phyloP scores from a whole-genome alignment of 2,888 invertebrate genomes.

The Drosophila prostipennis region DNA sequence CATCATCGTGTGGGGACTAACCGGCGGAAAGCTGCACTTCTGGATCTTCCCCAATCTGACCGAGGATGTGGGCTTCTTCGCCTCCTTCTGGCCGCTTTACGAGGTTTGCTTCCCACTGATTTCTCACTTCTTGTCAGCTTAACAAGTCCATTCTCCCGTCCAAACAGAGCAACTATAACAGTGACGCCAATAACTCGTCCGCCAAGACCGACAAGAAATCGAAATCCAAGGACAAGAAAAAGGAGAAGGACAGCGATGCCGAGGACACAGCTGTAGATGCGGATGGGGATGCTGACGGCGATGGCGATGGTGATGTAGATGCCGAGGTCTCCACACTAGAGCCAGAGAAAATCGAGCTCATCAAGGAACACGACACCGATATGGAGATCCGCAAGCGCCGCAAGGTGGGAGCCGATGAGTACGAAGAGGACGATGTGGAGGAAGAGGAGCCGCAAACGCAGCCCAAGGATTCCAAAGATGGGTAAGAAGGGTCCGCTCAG shows the following conservation, averaged over 20 bases:
- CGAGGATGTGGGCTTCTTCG: slow-evolving; percentile 99
- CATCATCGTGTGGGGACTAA: slow-evolving; percentile 94
- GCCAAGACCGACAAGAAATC: slow-evolving; percentile 86
- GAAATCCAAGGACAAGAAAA: slow-evolving; percentile 83
- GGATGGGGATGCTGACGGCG: slow-evolving; percentile 83
- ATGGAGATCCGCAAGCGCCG: slow-evolving; percentile 80
- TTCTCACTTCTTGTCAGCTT: background rate
- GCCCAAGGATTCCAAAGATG: slow-evolving; percentile 77
- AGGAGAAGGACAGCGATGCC: slow-evolving; percentile 92
- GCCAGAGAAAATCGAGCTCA: slow-evolving; percentile 82
- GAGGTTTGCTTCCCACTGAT: slow-evolving; percentile 86
- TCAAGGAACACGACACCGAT: slow-evolving; percentile 83
- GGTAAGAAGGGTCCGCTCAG: slow-evolving; percentile 74
- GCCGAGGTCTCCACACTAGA: slow-evolving; percentile 85
- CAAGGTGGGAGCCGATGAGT: slow-evolving; percentile 67
- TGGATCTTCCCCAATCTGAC: slow-evolving; percentile 99
- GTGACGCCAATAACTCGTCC: slow-evolving; percentile 83
- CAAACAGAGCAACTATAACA: slow-evolving; percentile 90
- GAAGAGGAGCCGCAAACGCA: slow-evolving; percentile 44
- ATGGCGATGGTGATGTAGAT: slow-evolving; percentile 84
- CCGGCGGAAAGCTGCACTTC: slow-evolving; percentile 95
- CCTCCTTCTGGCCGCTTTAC: slow-evolving; percentile 99
- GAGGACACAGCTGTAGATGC: slow-evolving; percentile 85
- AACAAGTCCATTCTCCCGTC: background rate
- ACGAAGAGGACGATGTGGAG: slow-evolving; percentile 65